Base-by-base conservation (phyloP, 1,140 invertebrate genomes). In the Agrypnia vestita region DNA sequence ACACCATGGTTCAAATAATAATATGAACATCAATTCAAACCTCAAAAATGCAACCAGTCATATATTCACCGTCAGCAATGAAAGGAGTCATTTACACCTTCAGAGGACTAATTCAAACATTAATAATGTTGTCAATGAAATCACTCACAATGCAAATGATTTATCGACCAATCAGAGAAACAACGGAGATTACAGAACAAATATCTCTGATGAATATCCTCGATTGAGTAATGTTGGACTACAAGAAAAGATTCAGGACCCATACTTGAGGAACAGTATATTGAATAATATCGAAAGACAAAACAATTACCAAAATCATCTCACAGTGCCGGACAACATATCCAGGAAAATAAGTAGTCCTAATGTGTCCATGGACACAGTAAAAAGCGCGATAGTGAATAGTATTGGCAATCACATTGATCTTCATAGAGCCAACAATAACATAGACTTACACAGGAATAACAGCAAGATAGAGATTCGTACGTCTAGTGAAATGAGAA, bases 401-500 rank as follows among this genome's bases (percentile, higher is more conserved):
- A 83, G 51, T 53, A 46, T 76, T 43, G 59, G 21, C 10, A 74
- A 74, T 56, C 71, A 74, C 9, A 55, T 74, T 53, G 71, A 74
- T 17, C 11, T 71, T 51, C 71, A 74, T 43, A 74, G 74, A 62
- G 17, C 49, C 15, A 56, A 47, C 25, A 78, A 78, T 75, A 83
- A 74, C 47, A 17, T 73, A 47, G 76, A 80, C 15, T 12, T 71
- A 6, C 75, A 46, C 25, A 47, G 55, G 55, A 81, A 35, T 25
- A 80, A 80, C 47, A 79, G 73, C 64, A 80, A 79, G 47, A 67
- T 64, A 47, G 79, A 82, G 15, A 78, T 80, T 69, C 78, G 69
- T 21, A 85, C 85, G 6, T 51, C 71, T 1, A 75, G 86, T 15
- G 87, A 88, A 59, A 87, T 88, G 80, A 85, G 88, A 76, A 87